Evolutionary conservation across 2,113 vertebrate species (phyloP).

Genomic region (Cinclus mexicanus): DNA sequence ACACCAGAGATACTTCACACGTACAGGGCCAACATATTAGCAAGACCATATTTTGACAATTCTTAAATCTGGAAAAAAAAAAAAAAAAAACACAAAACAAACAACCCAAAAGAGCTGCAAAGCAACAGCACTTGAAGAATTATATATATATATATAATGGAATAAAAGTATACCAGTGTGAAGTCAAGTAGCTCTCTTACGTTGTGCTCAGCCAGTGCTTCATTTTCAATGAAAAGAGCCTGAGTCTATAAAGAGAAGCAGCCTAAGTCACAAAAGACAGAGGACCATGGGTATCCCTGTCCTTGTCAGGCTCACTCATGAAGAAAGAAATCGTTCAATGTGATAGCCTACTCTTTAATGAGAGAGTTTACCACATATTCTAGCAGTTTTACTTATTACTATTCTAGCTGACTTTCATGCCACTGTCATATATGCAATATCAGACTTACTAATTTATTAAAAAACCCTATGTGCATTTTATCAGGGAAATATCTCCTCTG

Average conservation of each 20-base stretch:
- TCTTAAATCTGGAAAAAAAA: neutral
- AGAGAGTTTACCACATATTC: neutral
- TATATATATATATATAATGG: neutral
- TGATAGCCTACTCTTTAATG: neutral
- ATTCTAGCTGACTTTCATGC: neutral
- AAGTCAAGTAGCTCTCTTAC: neutral
- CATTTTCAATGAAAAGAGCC: neutral
- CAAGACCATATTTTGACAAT: neutral
- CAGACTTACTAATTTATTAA: neutral
- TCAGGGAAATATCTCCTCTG: neutral
- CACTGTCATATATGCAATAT: neutral
- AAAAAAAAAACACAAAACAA: neutral
- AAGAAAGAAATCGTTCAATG: neutral
- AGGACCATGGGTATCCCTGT: neutral
- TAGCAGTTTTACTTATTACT: neutral
- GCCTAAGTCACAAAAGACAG: neutral
- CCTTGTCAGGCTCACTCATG: neutral
- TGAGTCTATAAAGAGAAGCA: neutral
- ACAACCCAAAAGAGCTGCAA: neutral
- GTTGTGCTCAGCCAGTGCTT: neutral
- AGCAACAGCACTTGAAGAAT: neutral
- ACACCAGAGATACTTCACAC: neutral
- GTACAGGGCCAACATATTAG: neutral
- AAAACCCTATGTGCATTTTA: rapidly evolving
- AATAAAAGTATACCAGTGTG: neutral